Evolutionary conservation across 2,797 vertebrate genomes (phyloP), one percentile per base, ranked within the genome.

Genomic region (Erithacus rubecula): DNA sequence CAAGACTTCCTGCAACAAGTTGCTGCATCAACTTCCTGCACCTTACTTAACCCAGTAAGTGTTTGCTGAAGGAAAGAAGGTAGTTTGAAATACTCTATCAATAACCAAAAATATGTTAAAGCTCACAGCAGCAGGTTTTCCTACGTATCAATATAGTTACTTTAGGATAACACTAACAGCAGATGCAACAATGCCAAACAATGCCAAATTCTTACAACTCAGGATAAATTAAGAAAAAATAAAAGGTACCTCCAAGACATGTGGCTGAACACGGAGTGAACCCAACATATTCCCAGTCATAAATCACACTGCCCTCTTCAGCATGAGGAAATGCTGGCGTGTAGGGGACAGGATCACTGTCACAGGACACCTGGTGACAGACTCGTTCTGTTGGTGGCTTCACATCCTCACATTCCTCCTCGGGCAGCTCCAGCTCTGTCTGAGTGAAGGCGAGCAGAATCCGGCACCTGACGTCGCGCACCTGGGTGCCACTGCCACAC

Each of bases 261-360:
- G 98, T 98, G 23, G 98, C 98, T 1, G 99, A 99, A 94, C 99
- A 99, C 14, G 98, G 82, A 15, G 98, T 98, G 90, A 99, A 99
- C 9, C 98, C 98, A 24, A 98, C 97, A 17, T 99, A 98, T 87
- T 99, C 98, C 99, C 99, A 99, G 96, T 98, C 97, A 9, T 98
- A 98, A 60, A 96, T 89, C 41, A 88, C 96, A 24, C 65, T 95
- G 12, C 95, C 76, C 15, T 96, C 97, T 69, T 93, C 84, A 47
- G 94, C 65, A 15, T 20, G 95, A 46, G 91, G 53, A n/a, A 65
- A 15, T 15, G 91, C 93, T 15, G 72, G 93, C 6, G 83, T 87
- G 24, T 23, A 93, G 49, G 95, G 80, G 6, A 82, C 30, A 11
- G 93, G 94, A 60, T 87, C 91, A 32, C 89, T 96, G 19, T 95